These are phyloP conservation scores for Myrmophylax atrothorax DNA, from an alignment of 2,113 vertebrate genomes.

Conservation along the genomic window DNA sequence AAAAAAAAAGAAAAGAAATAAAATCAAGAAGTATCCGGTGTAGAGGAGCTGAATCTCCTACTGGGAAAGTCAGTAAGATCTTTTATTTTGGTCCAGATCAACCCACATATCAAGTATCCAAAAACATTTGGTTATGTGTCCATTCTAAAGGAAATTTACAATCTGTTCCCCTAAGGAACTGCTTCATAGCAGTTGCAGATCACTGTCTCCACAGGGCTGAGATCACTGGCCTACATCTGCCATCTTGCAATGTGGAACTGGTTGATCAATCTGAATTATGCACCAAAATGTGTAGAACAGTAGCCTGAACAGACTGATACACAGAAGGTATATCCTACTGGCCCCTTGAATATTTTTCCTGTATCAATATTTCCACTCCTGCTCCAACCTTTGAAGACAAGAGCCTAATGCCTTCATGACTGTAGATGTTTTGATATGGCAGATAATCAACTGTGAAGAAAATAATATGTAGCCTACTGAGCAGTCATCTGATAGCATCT, in stretches of 20 bases:
- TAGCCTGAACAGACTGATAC: neutral
- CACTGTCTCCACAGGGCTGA: neutral
- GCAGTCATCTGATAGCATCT: neutral
- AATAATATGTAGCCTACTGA: neutral
- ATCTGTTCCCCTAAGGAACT: neutral
- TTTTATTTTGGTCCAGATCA: neutral
- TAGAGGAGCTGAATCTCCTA: neutral
- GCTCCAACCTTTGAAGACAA: neutral
- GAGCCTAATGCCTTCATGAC: neutral
- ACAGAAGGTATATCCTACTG: neutral
- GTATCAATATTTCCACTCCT: neutral
- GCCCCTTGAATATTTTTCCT: neutral
- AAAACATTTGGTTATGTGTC: neutral
- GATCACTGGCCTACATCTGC: neutral
- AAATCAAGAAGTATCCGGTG: neutral
- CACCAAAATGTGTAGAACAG: neutral
- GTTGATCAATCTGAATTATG: neutral
- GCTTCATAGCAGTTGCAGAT: rapidly evolving
- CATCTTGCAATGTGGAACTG: neutral
- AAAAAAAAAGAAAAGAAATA: neutral
- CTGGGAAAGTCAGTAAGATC: neutral
- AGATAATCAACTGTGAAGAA: neutral
- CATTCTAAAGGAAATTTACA: neutral
- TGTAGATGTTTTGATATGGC: neutral
- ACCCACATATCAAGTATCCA: neutral